Conservation (phyloP, 2,888 invertebrate species). For the Orchesellides sinensis region DNA sequence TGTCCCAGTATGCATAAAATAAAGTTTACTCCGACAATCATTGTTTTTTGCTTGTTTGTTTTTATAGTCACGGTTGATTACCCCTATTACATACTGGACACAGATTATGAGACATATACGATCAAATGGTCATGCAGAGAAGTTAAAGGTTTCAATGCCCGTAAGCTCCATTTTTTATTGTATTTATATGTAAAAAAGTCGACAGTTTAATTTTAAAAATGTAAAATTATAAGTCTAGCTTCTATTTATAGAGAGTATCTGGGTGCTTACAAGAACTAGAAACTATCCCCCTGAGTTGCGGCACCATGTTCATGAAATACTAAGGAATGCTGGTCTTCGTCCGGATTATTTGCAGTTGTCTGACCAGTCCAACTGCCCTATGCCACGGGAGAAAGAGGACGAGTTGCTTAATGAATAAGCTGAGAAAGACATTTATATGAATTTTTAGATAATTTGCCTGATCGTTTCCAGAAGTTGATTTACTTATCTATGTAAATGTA, state of each 20-base stretch:
- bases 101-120: slow-evolving; percentile 35
- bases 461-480: no score
- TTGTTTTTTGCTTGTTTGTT: no score
- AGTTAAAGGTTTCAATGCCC: slow-evolving; percentile 7
- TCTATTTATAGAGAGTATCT: slow-evolving; percentile 28
- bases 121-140: slow-evolving; percentile 41
- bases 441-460: no score
- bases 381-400: slow-evolving; percentile 7
- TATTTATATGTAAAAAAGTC: no score
- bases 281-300: slow-evolving; percentile 4
- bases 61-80: slow-evolving; percentile 12
- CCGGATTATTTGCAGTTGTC: not conserved
- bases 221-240: no score
- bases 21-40: no score
- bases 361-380: slow-evolving; percentile 21
- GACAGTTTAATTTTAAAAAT: no score
- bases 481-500: no score
- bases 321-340: slow-evolving; percentile 11
- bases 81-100: slow-evolving; percentile 41
- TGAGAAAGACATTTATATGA: no score
- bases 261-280: slow-evolving; percentile 26
- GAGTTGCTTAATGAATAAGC: no score
- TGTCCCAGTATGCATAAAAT: no score
- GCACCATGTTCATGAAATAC: not conserved
- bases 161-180: slow-evolving; percentile 17